These are phyloP conservation scores for Mustela lutreola DNA, from an alignment of 2,113 vertebrate species.

Conservation along the genomic window DNA sequence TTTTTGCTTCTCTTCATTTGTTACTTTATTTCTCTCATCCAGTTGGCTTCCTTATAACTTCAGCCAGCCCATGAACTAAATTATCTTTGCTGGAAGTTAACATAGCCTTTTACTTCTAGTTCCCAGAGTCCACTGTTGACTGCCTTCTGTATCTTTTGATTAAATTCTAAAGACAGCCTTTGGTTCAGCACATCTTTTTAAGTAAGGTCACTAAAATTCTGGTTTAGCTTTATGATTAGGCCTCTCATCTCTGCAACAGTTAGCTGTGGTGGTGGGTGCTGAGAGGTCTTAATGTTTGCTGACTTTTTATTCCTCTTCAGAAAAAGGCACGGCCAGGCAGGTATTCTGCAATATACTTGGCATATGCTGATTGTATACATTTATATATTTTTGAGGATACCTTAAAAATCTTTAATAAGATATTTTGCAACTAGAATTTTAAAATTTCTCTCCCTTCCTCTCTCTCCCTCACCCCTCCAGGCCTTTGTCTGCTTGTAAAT, in stretches of 20 bases:
- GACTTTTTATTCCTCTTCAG: background rate
- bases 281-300: constrained; percentile 46
- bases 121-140: background rate
- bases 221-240: constrained; percentile 2
- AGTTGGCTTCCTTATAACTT: constrained; percentile 23
- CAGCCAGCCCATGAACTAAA: background rate
- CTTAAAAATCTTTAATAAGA: constrained; percentile 54
- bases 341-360: constrained; percentile 43
- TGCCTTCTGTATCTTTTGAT: background rate
- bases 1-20: constrained; percentile 46
- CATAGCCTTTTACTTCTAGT: constrained; percentile 34
- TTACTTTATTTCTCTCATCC: background rate
- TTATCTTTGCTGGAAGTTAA: constrained; percentile 23
- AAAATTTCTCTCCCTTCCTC: background rate
- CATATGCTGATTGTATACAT: background rate
- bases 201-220: background rate
- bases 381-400: background rate
- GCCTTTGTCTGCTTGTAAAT: constrained; percentile 5
- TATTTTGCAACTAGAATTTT: constrained; percentile 30
- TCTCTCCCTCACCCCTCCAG: background rate
- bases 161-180: constrained; percentile 31
- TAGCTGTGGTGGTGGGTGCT: constrained; percentile 3
- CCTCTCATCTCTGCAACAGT: constrained; percentile 6
- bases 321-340: constrained; percentile 14
- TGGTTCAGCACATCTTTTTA: constrained; percentile 39